Evolutionary conservation across 2,113 vertebrate genomes (phyloP).

Genomic region (Pogona vitticeps): DNA sequence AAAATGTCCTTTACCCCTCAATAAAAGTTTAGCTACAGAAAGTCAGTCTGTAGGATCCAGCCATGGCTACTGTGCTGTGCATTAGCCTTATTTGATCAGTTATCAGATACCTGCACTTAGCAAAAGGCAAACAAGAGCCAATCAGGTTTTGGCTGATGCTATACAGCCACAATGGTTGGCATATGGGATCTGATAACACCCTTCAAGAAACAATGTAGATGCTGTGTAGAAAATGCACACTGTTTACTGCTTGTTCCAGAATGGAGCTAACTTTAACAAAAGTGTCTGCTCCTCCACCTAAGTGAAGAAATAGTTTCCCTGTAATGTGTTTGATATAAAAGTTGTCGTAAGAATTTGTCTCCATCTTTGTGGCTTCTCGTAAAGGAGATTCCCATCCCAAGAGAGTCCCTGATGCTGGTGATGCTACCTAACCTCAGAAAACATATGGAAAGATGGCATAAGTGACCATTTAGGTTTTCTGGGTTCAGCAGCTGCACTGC

Average conservation of each 20-base stretch:
- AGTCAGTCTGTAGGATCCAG: conserved; percentile 71
- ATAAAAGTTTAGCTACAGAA: conserved; percentile 73
- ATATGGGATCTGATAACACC: conserved; percentile 56
- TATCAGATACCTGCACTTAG: conserved; percentile 74
- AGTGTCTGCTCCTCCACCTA: conserved; percentile 66
- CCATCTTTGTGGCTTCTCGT: conserved; percentile 72
- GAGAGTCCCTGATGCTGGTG: conserved; percentile 75
- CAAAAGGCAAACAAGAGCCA: conserved; percentile 76
- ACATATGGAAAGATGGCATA: conserved; percentile 71
- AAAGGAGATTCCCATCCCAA: conserved; percentile 64
- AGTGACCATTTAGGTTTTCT: conserved; percentile 71
- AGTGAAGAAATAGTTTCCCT: conserved; percentile 67
- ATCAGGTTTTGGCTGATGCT: conserved; percentile 62
- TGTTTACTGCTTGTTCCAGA: conserved; percentile 66
- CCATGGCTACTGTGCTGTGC: conserved; percentile 70
- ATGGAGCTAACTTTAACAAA: conserved; percentile 74
- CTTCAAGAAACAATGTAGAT: conserved; percentile 57
- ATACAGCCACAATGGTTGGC: conserved; percentile 57
- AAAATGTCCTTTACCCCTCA: conserved; percentile 70
- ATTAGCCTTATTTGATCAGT: conserved; percentile 75
- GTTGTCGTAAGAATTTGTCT: conserved; percentile 72
- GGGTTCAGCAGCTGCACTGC: conserved; percentile 64
- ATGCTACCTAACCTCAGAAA: conserved; percentile 74
- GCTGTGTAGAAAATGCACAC: conserved; percentile 66
- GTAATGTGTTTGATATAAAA: conserved; percentile 77